Percentiles rank a stretch among this genome's conserved stretches.
Evolutionary conservation across 2,888 invertebrate genomes (phyloP).

Genomic region (Sabatieria punctata): DNA sequence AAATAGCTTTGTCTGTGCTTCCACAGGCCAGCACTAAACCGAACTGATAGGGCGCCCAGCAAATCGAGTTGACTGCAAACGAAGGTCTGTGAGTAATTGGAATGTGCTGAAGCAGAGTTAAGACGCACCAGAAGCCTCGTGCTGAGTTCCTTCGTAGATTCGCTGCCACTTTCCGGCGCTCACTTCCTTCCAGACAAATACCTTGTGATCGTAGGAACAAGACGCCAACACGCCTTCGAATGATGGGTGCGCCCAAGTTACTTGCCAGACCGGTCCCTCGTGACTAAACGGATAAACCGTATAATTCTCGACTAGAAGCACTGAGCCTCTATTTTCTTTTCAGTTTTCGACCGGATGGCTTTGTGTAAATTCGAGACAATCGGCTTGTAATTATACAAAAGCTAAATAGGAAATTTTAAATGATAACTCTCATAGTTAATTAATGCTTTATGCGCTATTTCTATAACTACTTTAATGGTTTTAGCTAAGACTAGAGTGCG

Average conservation of each 20-base stretch:
- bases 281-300: slow-evolving; percentile 31
- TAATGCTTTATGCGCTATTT: no score
- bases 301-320: slow-evolving; percentile 2
- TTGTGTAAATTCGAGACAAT: no score
- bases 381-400: no score
- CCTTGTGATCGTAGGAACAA: slow-evolving; percentile 92
- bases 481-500: no score
- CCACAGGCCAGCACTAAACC: background rate
- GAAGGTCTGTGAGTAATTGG: no score
- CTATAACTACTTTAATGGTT: no score
- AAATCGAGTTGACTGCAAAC: background rate
- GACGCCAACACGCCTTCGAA: slow-evolving; percentile 87
- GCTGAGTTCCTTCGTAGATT: slow-evolving; percentile 75
- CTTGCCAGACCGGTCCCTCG: slow-evolving; percentile 67
- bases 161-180: slow-evolving; percentile 65
- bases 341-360: background rate
- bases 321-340: slow-evolving; percentile 1
- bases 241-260: slow-evolving; percentile 96
- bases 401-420: no score
- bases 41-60: background rate
- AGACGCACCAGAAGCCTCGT: slow-evolving; percentile 77
- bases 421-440: no score
- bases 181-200: slow-evolving; percentile 93
- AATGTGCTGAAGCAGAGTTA: no score
- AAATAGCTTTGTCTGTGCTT: slow-evolving; percentile 1